Evolutionary conservation across 2,113 vertebrate genomes (phyloP).

Genomic region (Megaleporinus macrocephalus): DNA sequence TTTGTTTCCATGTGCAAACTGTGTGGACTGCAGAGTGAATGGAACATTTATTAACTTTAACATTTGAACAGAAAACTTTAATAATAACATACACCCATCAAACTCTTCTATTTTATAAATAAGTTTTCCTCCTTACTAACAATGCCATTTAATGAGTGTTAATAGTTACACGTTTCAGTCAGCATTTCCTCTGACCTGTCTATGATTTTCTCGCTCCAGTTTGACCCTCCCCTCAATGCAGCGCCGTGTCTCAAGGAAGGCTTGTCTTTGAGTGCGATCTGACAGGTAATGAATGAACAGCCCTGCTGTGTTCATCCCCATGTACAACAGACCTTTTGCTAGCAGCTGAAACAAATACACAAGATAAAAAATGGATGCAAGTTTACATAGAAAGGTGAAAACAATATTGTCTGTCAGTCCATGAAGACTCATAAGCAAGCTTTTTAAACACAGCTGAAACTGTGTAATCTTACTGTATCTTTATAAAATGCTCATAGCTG

Average conservation of each 20-base stretch:
- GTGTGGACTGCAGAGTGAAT: too few relatives aligned
- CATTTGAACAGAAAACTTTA: too few relatives aligned
- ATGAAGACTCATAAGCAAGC: not conserved
- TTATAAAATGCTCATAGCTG: too few relatives aligned
- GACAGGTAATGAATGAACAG: constrained; percentile 92
- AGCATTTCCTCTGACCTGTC: constrained; percentile 80
- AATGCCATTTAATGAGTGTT: too few relatives aligned
- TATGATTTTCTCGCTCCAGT: constrained; percentile 89
- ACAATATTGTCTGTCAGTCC: not conserved
- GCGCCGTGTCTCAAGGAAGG: constrained; percentile 89
- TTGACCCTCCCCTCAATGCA: constrained; percentile 88
- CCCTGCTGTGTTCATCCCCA: constrained; percentile 92
- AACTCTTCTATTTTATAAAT: too few relatives aligned
- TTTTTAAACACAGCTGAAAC: not conserved
- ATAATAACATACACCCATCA: too few relatives aligned
- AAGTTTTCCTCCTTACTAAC: too few relatives aligned
- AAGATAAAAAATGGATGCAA: not conserved
- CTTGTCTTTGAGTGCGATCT: constrained; percentile 87
- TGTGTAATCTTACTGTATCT: too few relatives aligned
- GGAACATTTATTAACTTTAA: too few relatives aligned
- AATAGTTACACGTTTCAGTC: too few relatives aligned
- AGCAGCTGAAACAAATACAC: constrained; percentile 72
- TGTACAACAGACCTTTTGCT: constrained; percentile 84
- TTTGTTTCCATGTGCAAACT: too few relatives aligned
- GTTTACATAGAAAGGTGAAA: not conserved